A percentile compares a stretch with the other conserved stretches of the same genome.
phyloP scores from a whole-genome alignment of 2,888 invertebrate genomes.

The Erebia palarica region DNA sequence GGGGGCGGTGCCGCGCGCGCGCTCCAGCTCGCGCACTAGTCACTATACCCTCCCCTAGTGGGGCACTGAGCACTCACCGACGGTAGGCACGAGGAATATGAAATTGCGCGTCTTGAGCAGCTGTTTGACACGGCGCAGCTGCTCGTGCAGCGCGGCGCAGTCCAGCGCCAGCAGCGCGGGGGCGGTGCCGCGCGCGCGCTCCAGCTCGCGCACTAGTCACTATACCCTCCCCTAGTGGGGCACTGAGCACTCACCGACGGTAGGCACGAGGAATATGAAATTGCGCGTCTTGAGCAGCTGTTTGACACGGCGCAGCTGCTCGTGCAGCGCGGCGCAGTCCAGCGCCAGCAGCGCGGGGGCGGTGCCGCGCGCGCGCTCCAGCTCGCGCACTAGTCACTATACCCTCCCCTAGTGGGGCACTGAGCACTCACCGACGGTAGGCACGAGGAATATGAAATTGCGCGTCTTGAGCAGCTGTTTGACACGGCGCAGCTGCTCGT shows the following conservation, averaged over 20 bases:
- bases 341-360: conserved; percentile 93
- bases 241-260: conserved; percentile 85
- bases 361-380: conserved; percentile 87
- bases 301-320: conserved; percentile 89
- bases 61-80: conserved; percentile 83
- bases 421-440: conserved; percentile 88
- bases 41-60: background rate
- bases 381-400: conserved; percentile 83
- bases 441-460: conserved; percentile 94
- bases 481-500: conserved; percentile 88
- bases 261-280: conserved; percentile 94
- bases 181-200: conserved; percentile 84
- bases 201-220: conserved; percentile 87
- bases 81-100: conserved; percentile 92
- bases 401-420: background rate
- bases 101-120: conserved; percentile 92
- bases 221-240: background rate
- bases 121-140: conserved; percentile 90
- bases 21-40: conserved; percentile 90
- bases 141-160: conserved; percentile 89
- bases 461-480: conserved; percentile 91
- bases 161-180: conserved; percentile 96
- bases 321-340: conserved; percentile 90
- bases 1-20: conserved; percentile 84
- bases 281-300: conserved; percentile 91